Base-by-base conservation (phyloP, 2,797 vertebrate genomes). In the Dromococcyx pavoninus region DNA sequence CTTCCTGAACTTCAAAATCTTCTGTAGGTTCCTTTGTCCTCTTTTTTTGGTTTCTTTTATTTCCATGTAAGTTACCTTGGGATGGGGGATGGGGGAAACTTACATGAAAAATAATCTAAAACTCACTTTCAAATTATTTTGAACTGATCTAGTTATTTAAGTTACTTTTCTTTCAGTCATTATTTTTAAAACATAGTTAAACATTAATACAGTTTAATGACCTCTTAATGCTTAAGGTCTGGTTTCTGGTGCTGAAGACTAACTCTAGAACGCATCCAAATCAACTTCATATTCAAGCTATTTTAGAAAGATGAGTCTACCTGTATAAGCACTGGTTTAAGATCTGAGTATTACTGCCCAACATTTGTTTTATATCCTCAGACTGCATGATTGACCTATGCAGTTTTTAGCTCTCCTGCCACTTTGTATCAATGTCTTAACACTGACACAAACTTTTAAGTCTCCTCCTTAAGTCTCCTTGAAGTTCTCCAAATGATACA, bases 41-140 rank as follows among this genome's bases (percentile, higher is more conserved):
- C 96, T 98, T 97, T 89, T 96, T 93, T 46, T 96, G 95, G 92
- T 87, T 97, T 97, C 97, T 98, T 98, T 98, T 98, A 91, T 98
- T 98, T 96, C 97, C 98, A 95, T 95, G 97, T 90, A 97, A 80
- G 93, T 97, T 97, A 97, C 98, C 98, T 98, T 97, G 95, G 91
- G 88, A 95, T 86, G 97, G 97, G 97, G 95, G 90, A 97, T 77
- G 76, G 96, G 94, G 96, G 94, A 97, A 97, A 97, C 86, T 67
- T 87, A 91, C 79, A 77, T 97, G 97, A 97, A 97, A 97, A 96
- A 94, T 93, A 89, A 91, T 96, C 91, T 95, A 94, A 94, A 93
- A 86, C 95, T 58, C 44, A 93, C 81, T 93, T 91, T 22, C 41
- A 89, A 93, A 89, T 96, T 91, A 95, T 82, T 83, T 78, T 86